Evolutionary conservation across 1,140 invertebrate genomes (phyloP).

Genomic region (Conus betulinus): DNA sequence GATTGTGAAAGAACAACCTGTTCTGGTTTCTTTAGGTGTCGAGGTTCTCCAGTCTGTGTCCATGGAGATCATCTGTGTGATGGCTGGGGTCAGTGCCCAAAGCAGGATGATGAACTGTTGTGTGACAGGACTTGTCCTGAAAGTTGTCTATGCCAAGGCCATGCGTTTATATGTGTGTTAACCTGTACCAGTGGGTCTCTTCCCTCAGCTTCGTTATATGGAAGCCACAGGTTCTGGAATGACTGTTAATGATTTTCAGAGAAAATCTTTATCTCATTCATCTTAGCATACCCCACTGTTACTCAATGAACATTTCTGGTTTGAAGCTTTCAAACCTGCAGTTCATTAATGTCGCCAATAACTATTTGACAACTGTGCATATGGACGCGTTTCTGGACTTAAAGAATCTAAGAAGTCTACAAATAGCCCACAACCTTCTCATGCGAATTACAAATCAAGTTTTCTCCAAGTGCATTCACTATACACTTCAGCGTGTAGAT

Average conservation of each 20-base stretch:
- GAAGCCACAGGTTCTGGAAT: conserved; percentile 1
- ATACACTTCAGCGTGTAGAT: not conserved
- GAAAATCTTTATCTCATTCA: not conserved
- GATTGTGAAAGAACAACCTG: conserved; percentile 20
- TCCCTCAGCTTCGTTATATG: conserved; percentile 1
- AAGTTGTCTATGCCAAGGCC: conserved; percentile 40
- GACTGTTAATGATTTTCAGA: not conserved
- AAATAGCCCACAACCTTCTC: conserved; percentile 12
- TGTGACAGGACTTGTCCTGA: conserved; percentile 42
- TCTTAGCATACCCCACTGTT: not conserved
- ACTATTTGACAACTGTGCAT: not conserved
- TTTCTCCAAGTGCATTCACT: not conserved
- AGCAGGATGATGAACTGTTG: conserved; percentile 38
- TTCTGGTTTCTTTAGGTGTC: conserved; percentile 37
- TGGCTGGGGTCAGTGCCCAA: conserved; percentile 35
- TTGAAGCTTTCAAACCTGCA: not conserved
- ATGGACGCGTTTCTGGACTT: not conserved
- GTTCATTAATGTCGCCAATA: conserved; percentile 36
- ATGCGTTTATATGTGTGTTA: not conserved
- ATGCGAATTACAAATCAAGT: not conserved
- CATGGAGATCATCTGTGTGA: conserved; percentile 27
- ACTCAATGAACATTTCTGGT: not conserved
- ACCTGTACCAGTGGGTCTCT: not conserved
- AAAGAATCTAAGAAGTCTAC: conserved; percentile 11
- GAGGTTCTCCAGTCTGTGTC: conserved; percentile 24